Evolutionary conservation across 1,140 invertebrate species (phyloP).

Genomic region (Drosophila miranda): DNA sequence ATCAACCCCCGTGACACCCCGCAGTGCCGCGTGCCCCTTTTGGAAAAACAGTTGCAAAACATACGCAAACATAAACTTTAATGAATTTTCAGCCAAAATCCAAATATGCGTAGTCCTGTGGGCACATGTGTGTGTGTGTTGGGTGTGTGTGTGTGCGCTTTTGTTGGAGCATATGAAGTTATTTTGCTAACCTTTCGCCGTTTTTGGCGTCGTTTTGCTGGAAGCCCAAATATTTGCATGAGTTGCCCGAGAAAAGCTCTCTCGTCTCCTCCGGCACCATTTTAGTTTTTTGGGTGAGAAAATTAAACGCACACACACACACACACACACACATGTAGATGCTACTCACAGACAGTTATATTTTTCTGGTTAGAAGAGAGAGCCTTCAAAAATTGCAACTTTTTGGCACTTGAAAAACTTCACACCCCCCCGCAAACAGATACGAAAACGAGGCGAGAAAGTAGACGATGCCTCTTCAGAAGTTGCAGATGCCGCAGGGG

Average conservation of each 20-base stretch:
- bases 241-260: conserved; percentile 44
- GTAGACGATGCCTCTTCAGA: conserved; percentile 12
- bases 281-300: conserved; percentile 78
- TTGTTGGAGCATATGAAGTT: conserved; percentile 59
- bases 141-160: conserved; percentile 16
- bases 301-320: conserved; percentile 65
- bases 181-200: conserved; percentile 76
- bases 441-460: background rate
- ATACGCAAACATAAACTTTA: conserved; percentile 79
- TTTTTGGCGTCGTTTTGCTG: conserved; percentile 43
- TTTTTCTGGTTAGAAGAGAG: conserved; percentile 47
- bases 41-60: conserved; percentile 56
- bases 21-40: background rate
- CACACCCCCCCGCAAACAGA: conserved; percentile 37
- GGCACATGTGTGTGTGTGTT: background rate
- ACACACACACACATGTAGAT: conserved; percentile 9
- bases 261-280: conserved; percentile 12
- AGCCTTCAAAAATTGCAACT: conserved; percentile 66
- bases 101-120: conserved; percentile 53
- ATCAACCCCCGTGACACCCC: too few relatives aligned
- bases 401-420: conserved; percentile 70
- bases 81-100: conserved; percentile 74
- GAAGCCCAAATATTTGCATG: conserved; percentile 74
- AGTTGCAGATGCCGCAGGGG: conserved; percentile 7
- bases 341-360: conserved; percentile 60